Base-by-base conservation (phyloP, 1,140 invertebrate species). In the Rhopalosiphum padi region DNA sequence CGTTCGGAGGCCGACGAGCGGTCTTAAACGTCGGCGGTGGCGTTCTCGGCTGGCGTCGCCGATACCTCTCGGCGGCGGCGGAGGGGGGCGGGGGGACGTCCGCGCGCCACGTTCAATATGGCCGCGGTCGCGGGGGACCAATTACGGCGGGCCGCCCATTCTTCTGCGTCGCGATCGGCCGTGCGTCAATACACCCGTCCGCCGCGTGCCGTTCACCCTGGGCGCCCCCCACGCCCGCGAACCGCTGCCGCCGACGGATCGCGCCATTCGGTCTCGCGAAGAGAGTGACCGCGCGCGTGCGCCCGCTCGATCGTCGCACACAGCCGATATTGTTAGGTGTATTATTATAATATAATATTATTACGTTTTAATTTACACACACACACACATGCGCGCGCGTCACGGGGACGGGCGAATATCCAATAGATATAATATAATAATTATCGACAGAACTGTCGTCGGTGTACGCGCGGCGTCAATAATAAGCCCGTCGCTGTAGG, bases 81-180 rank as follows among this genome's bases (percentile, higher is more conserved):
- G 60, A 46, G 37, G 46, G 43, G 35, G 35, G 41, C 23, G 51
- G 60, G 77, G 37, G 46, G 43, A n/a, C 37, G 91, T 25, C n/a
- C n/a, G 35, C 88, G 60, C 30, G 25, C 60, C 30, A 68, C 51
- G 88, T 92, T 92, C 91, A 92, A 92, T 92, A 92, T 92, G 91
- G 91, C 91, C 91, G 91, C 91, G 91, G 43, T 37, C 77, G 77
- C 91, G 46, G 68, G 91, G 91, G 77, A 82, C 91, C 91, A 92
- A 92, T 92, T 92, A 92, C 77, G 77, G 46, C 51, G 91, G 91
- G 91, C 91, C 91, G 91, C 91, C 91, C 91, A 92, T 92, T 92
- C 77, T 92, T 92, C 88, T 35, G 88, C 88, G 21, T 35, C 11
- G 30, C 77, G 77, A 35, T 91, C 55, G 77, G 77, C 77, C 77